Evolutionary conservation across 2,797 vertebrate species (phyloP).

Genomic region (Thripadectes ignobilis): DNA sequence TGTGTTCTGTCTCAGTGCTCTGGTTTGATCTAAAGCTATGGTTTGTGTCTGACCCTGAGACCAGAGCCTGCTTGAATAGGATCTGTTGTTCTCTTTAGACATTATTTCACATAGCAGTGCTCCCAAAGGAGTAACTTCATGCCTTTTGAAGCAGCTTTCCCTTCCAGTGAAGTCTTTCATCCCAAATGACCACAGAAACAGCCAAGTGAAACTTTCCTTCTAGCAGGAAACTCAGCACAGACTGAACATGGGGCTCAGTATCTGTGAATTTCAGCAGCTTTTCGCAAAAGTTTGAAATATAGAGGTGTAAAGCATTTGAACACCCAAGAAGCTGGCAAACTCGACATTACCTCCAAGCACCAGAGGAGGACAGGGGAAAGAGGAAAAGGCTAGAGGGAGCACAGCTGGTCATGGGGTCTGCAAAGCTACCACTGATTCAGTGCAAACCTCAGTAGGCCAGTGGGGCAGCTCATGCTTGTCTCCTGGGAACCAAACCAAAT

Average conservation of each 20-base stretch:
- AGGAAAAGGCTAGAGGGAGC: not conserved
- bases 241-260: not conserved
- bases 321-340: not conserved
- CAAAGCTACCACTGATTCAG: not conserved
- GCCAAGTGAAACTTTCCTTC: not conserved
- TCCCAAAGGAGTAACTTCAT: not conserved
- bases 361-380: not conserved
- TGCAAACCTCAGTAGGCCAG: not conserved
- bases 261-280: not conserved
- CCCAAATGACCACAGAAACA: not conserved
- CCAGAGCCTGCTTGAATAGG: not conserved
- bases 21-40: not conserved
- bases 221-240: not conserved
- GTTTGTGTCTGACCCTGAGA: conserved; percentile 14
- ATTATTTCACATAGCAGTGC: not conserved
- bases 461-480: not conserved
- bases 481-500: not conserved
- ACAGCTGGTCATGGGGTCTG: rapidly evolving
- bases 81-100: conserved; percentile 24
- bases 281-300: not conserved
- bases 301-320: not conserved
- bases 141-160: conserved; percentile 10
- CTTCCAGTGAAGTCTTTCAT: not conserved
- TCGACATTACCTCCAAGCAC: not conserved
- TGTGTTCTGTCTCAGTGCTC: not conserved